Conservation (phyloP, 2,888 invertebrate genomes). For the Eilema griseolum region DNA sequence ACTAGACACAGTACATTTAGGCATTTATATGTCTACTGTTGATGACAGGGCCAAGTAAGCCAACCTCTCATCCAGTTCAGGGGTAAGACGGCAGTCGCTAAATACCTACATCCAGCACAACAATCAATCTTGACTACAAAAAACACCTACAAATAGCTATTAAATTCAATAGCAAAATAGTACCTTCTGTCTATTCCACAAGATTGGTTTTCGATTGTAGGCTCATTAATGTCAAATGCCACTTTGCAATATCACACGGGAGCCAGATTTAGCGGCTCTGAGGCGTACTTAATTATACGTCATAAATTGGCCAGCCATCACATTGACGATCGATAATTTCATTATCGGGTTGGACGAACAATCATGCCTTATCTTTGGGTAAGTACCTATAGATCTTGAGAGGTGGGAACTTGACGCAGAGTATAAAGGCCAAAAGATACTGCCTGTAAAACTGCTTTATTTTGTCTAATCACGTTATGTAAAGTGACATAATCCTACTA, state of each 20-base stretch:
- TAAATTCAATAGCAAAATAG: background rate
- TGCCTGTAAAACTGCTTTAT: background rate
- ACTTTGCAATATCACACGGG: conserved; percentile 40
- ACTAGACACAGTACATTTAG: no score
- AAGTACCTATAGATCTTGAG: background rate
- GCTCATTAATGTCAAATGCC: conserved; percentile 38
- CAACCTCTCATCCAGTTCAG: no score
- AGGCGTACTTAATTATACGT: conserved; percentile 40
- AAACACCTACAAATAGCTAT: no score
- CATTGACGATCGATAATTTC: conserved; percentile 40
- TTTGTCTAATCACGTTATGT: no score
- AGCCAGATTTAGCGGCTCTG: conserved; percentile 34
- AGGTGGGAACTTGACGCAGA: background rate
- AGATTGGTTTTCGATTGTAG: conserved; percentile 24
- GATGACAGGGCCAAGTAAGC: no score
- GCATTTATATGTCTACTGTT: no score
- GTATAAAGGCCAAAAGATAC: background rate
- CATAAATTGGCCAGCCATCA: conserved; percentile 47
- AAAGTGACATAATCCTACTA: no score
- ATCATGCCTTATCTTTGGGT: conserved; percentile 26
- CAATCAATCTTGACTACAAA: no score
- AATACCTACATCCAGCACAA: no score
- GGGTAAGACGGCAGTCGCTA: no score
- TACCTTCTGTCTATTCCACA: background rate
- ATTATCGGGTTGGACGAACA: conserved; percentile 36